Base-by-base conservation (phyloP, 1,140 invertebrate species). In the Conus ventricosus region DNA sequence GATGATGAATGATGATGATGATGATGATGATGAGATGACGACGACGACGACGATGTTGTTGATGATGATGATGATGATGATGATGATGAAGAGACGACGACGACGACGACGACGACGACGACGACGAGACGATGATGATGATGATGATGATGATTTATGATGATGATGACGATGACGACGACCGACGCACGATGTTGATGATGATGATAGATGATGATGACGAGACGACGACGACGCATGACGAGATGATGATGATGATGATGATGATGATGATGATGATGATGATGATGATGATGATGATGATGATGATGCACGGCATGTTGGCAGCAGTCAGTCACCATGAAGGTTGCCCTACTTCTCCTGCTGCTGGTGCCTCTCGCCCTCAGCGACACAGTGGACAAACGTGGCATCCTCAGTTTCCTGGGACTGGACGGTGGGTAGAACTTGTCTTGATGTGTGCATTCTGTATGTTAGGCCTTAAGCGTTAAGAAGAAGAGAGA, bases 211-310 rank as follows among this genome's bases (percentile, higher is more conserved):
- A 75, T 4, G 4, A 75, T 75, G 25, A 75, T 75, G 71, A 75
- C 4, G 71, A 75, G 71, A 75, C 4, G 71, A 75, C 4, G 71
- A 75, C 4, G 71, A 75, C 4, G 71, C n/a, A n/a, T n/a, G n/a
- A n/a, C n/a, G n/a, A n/a, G 71, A 75, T 75, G 71, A 75, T 75
- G 1, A 75, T 75, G 71, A 75, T 75, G 71, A 75, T 75, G 71
- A 75, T 75, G 71, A 75, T 75, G 71, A 75, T 75, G 71, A 75
- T 75, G 71, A 75, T 75, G 71, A 75, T 75, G 71, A 75, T 75
- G 71, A 75, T 75, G 71, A 75, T 75, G 71, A 75, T 75, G 71
- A 75, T 75, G 71, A 75, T 75, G 71, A 75, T 75, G 71, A 75
- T 75, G 71, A 75, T 3, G 71, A 75, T 25, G 71, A 75, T 75